Percentiles rank a stretch among this genome's conserved stretches.
Conservation (phyloP, 2,888 invertebrate genomes). For the Nowickia ferox region DNA sequence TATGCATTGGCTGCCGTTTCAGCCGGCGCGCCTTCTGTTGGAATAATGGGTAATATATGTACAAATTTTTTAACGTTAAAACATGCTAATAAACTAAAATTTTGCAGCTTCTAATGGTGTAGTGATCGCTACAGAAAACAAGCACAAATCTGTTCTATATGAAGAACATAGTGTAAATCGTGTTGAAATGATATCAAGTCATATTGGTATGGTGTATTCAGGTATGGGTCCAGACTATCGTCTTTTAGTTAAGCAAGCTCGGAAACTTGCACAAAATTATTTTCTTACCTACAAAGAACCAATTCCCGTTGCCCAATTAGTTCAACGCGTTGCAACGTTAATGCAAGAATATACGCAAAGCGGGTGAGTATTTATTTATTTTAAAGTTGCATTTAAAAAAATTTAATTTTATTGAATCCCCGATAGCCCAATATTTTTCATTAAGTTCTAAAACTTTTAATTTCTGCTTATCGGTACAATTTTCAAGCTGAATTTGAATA, state of each 20-base stretch:
- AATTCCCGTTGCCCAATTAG: constrained; percentile 98
- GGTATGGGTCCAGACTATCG: constrained; percentile 97
- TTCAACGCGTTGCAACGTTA: constrained; percentile 96
- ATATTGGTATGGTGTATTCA: constrained; percentile 99
- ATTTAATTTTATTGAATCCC: no score
- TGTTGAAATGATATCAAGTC: constrained; percentile 97
- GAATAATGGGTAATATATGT: constrained; percentile 92
- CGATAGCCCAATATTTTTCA: no score
- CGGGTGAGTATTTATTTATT: constrained; percentile 84
- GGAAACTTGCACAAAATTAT: constrained; percentile 98
- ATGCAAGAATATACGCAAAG: constrained; percentile 99
- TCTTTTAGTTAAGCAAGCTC: constrained; percentile 93
- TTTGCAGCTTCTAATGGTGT: constrained; percentile 96
- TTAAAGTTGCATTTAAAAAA: not conserved
- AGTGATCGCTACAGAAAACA: constrained; percentile 99
- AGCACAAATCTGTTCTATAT: constrained; percentile 97
- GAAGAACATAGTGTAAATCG: constrained; percentile 99
- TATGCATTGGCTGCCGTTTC: constrained; percentile 99
- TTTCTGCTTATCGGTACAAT: no score
- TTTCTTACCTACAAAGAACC: constrained; percentile 95
- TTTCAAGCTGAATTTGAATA: no score
- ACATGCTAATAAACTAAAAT: not conserved
- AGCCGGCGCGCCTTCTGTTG: constrained; percentile 99
- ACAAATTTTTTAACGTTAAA: not conserved
- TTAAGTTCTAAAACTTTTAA: no score